Percentiles rank a stretch among this genome's conserved stretches.
These are phyloP conservation scores for Pogonomyrmex californicus DNA, from an alignment of 1,140 invertebrate genomes.

Conservation along the genomic window DNA sequence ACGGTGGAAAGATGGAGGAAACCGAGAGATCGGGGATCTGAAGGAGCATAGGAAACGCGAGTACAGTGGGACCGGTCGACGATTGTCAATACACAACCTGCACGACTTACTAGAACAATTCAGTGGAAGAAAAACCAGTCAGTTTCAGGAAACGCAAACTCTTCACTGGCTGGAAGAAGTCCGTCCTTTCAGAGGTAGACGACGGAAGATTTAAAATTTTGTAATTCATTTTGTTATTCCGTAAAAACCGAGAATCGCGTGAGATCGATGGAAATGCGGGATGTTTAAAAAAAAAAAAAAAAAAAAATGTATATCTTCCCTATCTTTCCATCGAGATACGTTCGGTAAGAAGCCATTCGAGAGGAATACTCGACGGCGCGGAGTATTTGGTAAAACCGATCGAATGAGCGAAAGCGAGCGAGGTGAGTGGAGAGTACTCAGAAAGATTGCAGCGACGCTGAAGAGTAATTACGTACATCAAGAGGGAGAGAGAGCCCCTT, in stretches of 20 bases:
- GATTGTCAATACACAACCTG: slow-evolving; percentile 58
- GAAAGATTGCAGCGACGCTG: slow-evolving; percentile 42
- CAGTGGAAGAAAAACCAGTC: slow-evolving; percentile 26
- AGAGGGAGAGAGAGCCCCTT: slow-evolving; percentile 46
- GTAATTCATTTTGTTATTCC: background rate
- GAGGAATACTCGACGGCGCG: background rate
- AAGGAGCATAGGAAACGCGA: slow-evolving; percentile 21
- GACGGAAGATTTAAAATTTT: background rate
- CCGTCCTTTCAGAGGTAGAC: background rate
- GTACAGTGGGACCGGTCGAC: slow-evolving; percentile 60
- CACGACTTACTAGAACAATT: slow-evolving; percentile 58
- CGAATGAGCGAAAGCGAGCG: slow-evolving; percentile 31
- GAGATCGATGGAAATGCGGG: background rate
- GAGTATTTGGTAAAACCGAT: slow-evolving; percentile 34
- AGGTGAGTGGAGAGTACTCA: slow-evolving; percentile 37
- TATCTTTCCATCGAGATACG: no score
- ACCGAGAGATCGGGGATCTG: slow-evolving; percentile 46
- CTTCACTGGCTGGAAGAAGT: background rate
- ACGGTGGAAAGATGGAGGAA: slow-evolving; percentile 13
- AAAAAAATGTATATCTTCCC: no score
- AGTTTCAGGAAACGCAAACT: background rate
- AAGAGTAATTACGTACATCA: slow-evolving; percentile 58
- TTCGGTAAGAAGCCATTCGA: background rate
- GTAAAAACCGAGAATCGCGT: background rate
- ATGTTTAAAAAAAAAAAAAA: no score